These are phyloP conservation scores for Scrobipalpa atriplicella DNA, from an alignment of 2,888 invertebrate species.

Conservation along the genomic window DNA sequence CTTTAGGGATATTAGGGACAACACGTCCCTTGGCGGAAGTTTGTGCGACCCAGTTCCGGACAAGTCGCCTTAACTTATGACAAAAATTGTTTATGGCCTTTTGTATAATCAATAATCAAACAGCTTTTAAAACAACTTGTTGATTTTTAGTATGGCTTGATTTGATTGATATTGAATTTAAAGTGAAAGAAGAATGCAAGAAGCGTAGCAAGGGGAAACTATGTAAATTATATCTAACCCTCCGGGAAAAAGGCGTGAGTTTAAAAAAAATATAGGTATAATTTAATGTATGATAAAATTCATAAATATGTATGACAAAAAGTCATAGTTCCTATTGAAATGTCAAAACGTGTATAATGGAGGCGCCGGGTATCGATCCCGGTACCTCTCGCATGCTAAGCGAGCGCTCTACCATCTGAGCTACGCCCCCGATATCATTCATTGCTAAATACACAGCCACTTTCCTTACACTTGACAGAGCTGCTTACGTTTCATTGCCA, in stretches of 20 bases:
- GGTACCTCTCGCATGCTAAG: slow-evolving; percentile 83
- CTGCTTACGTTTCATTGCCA: too few species aligned
- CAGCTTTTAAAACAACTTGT: too few species aligned
- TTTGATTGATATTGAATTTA: too few species aligned
- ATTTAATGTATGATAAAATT: too few species aligned
- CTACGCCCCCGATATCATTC: slow-evolving; percentile 68
- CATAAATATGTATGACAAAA: not conserved
- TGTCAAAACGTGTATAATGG: slow-evolving; percentile 47
- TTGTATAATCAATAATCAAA: too few species aligned
- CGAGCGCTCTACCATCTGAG: slow-evolving; percentile 83
- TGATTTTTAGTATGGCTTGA: too few species aligned
- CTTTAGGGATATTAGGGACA: not conserved
- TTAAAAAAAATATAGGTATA: too few species aligned
- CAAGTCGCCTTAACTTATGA: not conserved
- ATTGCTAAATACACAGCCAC: not conserved
- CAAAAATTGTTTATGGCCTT: not conserved
- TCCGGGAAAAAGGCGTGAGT: too few species aligned
- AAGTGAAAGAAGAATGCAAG: too few species aligned
- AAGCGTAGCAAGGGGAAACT: too few species aligned
- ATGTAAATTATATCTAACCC: too few species aligned
- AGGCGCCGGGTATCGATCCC: slow-evolving; percentile 83
- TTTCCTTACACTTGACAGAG: not conserved
- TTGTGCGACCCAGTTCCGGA: not conserved
- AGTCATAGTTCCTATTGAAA: not conserved
- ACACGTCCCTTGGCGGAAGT: slow-evolving; percentile 9